phyloP scores from a whole-genome alignment of 2,797 vertebrate genomes.

The Avahi laniger region DNA sequence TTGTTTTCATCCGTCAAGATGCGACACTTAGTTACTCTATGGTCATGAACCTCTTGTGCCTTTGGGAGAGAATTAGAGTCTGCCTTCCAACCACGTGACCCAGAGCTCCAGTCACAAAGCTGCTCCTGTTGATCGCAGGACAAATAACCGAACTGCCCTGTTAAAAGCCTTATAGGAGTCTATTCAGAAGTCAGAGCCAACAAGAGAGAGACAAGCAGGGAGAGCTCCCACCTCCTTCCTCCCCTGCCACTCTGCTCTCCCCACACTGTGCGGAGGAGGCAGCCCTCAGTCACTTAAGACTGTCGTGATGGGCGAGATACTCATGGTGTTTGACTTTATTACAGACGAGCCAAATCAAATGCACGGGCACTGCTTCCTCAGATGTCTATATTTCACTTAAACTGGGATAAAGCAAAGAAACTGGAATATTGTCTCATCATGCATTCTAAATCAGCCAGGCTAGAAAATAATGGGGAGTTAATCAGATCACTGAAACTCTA shows the following conservation, averaged over 20 bases:
- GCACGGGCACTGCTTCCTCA: slow-evolving; percentile 86
- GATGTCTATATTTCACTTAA: slow-evolving; percentile 91
- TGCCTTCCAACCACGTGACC: slow-evolving; percentile 53
- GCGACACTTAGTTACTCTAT: slow-evolving; percentile 30
- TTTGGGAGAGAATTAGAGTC: slow-evolving; percentile 56
- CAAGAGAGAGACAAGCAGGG: neutral
- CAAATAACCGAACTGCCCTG: neutral
- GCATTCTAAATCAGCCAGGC: slow-evolving; percentile 92
- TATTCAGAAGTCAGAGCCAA: neutral
- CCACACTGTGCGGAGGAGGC: accelerated
- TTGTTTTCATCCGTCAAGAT: slow-evolving; percentile 43
- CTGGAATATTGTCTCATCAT: slow-evolving; percentile 93
- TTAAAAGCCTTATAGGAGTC: neutral
- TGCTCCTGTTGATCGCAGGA: slow-evolving; percentile 53
- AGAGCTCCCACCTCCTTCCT: neutral
- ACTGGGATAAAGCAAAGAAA: slow-evolving; percentile 90
- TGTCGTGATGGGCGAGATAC: slow-evolving; percentile 76
- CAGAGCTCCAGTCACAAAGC: slow-evolving; percentile 33
- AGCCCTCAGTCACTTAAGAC: slow-evolving; percentile 73
- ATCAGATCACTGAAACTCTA: slow-evolving; percentile 98
- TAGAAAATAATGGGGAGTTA: slow-evolving; percentile 98
- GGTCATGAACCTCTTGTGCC: slow-evolving; percentile 58
- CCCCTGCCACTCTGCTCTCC: neutral
- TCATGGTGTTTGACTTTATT: slow-evolving; percentile 87
- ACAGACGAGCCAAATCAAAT: slow-evolving; percentile 85